Evolutionary conservation across 2,113 vertebrate species (phyloP), one percentile per base, ranked within the genome.

Genomic region (Thunnus thynnus): DNA sequence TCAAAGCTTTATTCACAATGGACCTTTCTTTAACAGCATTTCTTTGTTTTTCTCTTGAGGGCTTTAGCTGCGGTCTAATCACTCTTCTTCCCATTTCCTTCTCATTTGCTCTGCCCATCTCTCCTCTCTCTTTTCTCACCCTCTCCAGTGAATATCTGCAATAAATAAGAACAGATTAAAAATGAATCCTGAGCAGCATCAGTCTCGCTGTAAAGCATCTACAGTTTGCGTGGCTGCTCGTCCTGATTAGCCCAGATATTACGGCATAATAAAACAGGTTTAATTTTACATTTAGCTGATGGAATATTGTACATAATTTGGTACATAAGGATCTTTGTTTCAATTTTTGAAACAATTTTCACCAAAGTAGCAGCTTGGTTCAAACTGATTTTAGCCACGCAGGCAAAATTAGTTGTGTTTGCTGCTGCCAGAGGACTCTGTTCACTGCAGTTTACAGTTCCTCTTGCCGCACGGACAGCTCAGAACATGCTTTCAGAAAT

Each of bases 141-240:
- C 83, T 84, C 86, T 89, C 87, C 67, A 32, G 30, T 73, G 83
- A 90, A 61, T 65, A 83, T 84, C 83, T 81, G 72, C 76, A 71
- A 91, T 84, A 91, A 92, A 94, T 90, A 89, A 87, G 78, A 88
- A 85, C 57, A 71, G 86, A 87, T 93, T 85, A 88, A 87, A 90
- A 91, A 89, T 90, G 72, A 86, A 87, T 86, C 76, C 78, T 86
- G 82, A 83, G 84, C 75, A 85, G 83, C 77, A 91, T 90, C 87
- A 74, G 84, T 90, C 86, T 89, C 66, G 17, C 84, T 74, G 74
- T 58, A 73, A 93, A 85, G 86, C 86, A 78, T 80, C 76, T 60
- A 44, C 67, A 25, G 72, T 60, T 30, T 70, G 78, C 69, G 69
- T 78, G 58, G 54, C 87, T 77, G 76, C 80, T 72, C 69, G 44